Conservation (phyloP, 1,140 invertebrate genomes). For the Bombus turneri region DNA sequence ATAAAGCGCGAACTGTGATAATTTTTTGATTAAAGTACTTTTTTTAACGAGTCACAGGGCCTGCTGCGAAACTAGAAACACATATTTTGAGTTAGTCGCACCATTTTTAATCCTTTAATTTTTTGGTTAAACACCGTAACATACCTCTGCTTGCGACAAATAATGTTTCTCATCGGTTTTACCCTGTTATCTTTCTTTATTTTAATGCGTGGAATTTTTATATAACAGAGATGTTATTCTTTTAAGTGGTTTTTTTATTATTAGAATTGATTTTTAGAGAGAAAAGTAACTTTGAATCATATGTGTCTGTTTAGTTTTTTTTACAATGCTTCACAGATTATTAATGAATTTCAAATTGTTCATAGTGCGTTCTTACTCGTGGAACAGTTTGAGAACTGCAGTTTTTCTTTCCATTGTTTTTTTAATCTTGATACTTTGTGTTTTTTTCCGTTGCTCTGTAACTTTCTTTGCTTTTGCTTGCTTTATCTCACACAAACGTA, state of each 20-base stretch:
- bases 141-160: constrained; percentile 47
- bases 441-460: constrained; percentile 19
- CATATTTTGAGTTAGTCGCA: constrained; percentile 79
- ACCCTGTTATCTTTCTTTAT: not conserved
- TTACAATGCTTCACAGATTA: not conserved
- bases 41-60: constrained; percentile 46
- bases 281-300: not conserved
- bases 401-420: constrained; percentile 7
- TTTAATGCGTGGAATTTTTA: not conserved
- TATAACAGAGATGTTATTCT: not conserved
- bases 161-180: constrained; percentile 11
- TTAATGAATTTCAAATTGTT: constrained; percentile 10
- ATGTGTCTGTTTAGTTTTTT: not conserved
- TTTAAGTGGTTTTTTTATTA: too few relatives aligned
- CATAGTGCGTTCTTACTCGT: constrained; percentile 13
- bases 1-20: not conserved
- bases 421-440: not conserved
- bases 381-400: not conserved
- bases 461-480: constrained; percentile 29
- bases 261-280: not conserved
- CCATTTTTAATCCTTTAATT: constrained; percentile 14
- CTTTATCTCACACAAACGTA: constrained; percentile 23
- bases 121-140: constrained; percentile 23
- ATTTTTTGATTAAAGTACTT: constrained; percentile 22
- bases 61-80: constrained; percentile 69